phyloP scores from a whole-genome alignment of 2,888 invertebrate species.

The Diarsia rubi region DNA sequence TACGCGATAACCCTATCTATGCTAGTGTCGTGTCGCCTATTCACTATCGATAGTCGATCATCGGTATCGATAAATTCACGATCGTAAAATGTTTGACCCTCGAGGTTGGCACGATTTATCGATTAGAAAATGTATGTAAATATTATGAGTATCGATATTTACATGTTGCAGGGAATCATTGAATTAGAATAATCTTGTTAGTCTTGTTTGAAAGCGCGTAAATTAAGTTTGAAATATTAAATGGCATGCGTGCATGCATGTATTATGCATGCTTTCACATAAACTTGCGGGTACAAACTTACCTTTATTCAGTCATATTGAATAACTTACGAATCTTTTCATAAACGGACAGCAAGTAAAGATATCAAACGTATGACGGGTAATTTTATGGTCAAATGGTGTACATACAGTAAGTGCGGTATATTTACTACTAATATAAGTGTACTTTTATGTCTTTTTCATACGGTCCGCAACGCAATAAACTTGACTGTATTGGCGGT shows the following conservation, averaged over 20 bases:
- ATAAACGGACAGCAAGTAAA: conserved; percentile 65
- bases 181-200: conserved; percentile 79
- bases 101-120: conserved; percentile 84
- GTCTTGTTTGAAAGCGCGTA: conserved; percentile 66
- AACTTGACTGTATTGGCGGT: conserved; percentile 41
- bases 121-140: conserved; percentile 82
- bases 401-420: conserved; percentile 52
- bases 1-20: conserved; percentile 82
- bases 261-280: conserved; percentile 67
- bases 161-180: conserved; percentile 73
- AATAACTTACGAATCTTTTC: conserved; percentile 67
- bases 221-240: conserved; percentile 66
- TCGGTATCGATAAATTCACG: conserved; percentile 82
- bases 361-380: conserved; percentile 56
- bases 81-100: conserved; percentile 83
- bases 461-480: conserved; percentile 34
- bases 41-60: conserved; percentile 78
- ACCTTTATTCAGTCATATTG: conserved; percentile 63
- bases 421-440: conserved; percentile 54
- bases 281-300: conserved; percentile 60
- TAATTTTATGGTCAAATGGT: conserved; percentile 58
- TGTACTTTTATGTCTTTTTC: conserved; percentile 53
- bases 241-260: conserved; percentile 65
- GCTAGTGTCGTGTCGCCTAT: conserved; percentile 80
- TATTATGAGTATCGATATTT: conserved; percentile 79